Evolutionary conservation across 2,113 vertebrate genomes (phyloP), one percentile per base, ranked within the genome.

Genomic region (Labeo catla): DNA sequence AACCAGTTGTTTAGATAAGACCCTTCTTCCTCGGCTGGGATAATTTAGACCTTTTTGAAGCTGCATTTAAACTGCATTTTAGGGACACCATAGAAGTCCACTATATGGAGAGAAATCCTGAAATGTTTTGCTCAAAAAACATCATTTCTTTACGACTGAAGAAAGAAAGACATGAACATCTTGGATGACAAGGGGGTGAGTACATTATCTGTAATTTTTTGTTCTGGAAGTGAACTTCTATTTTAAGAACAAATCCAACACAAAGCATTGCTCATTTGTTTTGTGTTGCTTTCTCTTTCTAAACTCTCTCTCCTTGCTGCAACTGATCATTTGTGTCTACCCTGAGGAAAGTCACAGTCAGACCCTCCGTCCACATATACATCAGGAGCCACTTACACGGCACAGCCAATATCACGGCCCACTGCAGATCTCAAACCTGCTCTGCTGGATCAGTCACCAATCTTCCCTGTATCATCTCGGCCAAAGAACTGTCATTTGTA

Each of bases 341-440:
- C 43, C 73, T 57, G 49, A 76, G 68, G 57, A 87, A 39, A 50
- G 28, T 70, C 61, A 19, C 70, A 73, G 76, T n/a, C 74, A 84
- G 54, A 50, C 66, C 80, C 76, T 73, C 63, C 83, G 45, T 76
- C 54, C 34, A 82, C 70, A 86, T 85, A 4, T 21, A 72, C 68
- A 12, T 49, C 80, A 86, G 73, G n/a, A 45, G 54, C 79, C 86
- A 86, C 86, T 87, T 83, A 85, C 52, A 83, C 6, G 52, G 65
- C 79, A 83, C 88, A 85, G 49, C 86, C 88, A 89, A 85, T 83
- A 79, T 87, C 88, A 87, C 76, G 84, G 83, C 87, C 76, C 88
- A 87, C 65, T 80, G 78, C 39, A 49, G 11, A 76, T 65, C 57
- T 65, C 16, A 16, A 65, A 81, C 13, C 39, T 49, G 12, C 10